Base-by-base conservation (phyloP, 2,797 vertebrate species). In the Orestias chungarensis region DNA sequence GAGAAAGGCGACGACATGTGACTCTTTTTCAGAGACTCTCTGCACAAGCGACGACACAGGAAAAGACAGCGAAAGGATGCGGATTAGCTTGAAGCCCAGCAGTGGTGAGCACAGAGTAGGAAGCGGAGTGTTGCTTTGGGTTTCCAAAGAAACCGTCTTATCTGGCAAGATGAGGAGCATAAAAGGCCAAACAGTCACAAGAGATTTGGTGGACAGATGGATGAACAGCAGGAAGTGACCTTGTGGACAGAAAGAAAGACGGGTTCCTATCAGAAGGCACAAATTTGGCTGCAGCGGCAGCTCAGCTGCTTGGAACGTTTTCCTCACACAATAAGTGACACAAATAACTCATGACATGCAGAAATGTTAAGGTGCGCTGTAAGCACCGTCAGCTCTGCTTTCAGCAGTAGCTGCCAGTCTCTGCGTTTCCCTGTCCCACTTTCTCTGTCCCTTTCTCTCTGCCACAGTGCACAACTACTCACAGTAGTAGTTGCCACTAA, bases 181-280 rank as follows among this genome's bases (percentile, higher is more conserved):
- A 50, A 75, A 78, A 85, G 86, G 70, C 82, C 84, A 71, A 52
- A 55, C 77, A 94, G 93, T 93, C 93, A 92, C 85, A 59, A 73
- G 79, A 87, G 89, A 94, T 94, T 94, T 92, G 94, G 87, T 80
- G 81, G 93, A 89, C 95, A 96, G 95, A 96, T 95, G 95, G 95
- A 91, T 87, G 74, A 85, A 57, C 90, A 91, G 91, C 92, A 93
- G 93, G 95, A 94, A 95, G 86, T 93, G 93, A 94, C 94, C 92
- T 95, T 92, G 92, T 85, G 76, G 90, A 92, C 92, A 92, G 92
- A 92, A 94, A 94, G 88, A 86, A 86, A 91, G 92, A 91, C n/a
- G 85, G 82, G 79, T 85, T 88, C 82, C 81, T 66, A 80, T 89
- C 84, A 81, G 80, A 78, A 70, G 77, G 81, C 78, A 81, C 44